These are phyloP conservation scores for Micronycteris hirsuta DNA, from an alignment of 2,113 vertebrate species.

Conservation along the genomic window DNA sequence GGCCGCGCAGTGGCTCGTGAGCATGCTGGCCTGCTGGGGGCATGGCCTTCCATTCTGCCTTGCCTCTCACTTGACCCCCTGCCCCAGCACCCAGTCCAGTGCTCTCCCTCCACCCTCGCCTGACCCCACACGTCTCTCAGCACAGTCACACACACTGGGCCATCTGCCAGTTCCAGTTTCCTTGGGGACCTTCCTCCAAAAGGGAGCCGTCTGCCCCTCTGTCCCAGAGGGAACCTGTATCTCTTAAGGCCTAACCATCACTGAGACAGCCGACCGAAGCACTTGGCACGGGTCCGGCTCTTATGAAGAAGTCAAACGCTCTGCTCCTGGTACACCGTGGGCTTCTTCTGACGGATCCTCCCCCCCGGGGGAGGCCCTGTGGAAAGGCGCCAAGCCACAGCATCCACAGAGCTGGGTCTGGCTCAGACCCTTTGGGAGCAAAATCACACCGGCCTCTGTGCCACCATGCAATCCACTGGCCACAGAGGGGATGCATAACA, in stretches of 20 bases:
- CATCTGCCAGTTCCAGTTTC: background rate
- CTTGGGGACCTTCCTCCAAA: background rate
- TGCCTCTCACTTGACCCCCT: background rate
- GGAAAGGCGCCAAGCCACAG: background rate
- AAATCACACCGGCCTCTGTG: background rate
- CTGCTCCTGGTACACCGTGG: fast-evolving
- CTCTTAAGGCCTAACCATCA: background rate
- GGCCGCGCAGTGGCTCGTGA: fast-evolving
- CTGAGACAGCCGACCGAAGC: background rate
- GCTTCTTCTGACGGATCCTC: background rate
- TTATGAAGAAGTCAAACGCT: background rate
- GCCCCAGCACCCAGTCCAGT: background rate
- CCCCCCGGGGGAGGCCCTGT: no score
- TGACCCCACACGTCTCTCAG: background rate
- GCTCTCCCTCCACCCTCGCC: background rate
- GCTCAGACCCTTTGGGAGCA: background rate
- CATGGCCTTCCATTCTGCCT: background rate
- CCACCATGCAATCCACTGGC: background rate
- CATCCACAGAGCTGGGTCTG: background rate
- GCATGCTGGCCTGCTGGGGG: background rate
- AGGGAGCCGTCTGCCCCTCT: background rate
- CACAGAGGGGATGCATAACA: background rate
- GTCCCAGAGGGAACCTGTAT: background rate
- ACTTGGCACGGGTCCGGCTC: background rate
- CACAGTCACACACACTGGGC: background rate